Evolutionary conservation across 1,140 invertebrate genomes (phyloP).

Genomic region (Sycophila sp.): DNA sequence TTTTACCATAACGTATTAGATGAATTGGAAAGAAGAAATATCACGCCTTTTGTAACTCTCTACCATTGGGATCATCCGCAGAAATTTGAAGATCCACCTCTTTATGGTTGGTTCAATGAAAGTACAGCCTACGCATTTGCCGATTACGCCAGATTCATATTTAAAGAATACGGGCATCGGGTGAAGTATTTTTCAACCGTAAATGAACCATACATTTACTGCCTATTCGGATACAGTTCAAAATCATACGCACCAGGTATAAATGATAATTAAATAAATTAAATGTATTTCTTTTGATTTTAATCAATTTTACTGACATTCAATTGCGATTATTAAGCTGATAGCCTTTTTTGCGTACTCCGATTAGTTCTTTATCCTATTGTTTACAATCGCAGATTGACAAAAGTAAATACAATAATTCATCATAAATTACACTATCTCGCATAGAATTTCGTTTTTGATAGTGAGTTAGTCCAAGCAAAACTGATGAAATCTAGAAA

Average conservation of each 20-base stretch:
- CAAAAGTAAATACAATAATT: too few relatives aligned
- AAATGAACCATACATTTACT: slow-evolving; percentile 63
- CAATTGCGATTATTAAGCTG: too few relatives aligned
- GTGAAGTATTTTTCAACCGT: slow-evolving; percentile 64
- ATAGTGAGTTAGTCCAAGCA: too few relatives aligned
- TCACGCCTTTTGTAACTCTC: slow-evolving; percentile 66
- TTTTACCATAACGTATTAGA: slow-evolving; percentile 71
- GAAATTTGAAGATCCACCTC: slow-evolving; percentile 63
- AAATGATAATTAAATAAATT: neutral
- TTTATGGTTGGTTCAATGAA: slow-evolving; percentile 72
- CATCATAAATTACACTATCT: too few relatives aligned
- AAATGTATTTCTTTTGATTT: neutral
- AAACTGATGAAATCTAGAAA: too few relatives aligned
- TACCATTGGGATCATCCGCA: slow-evolving; percentile 70
- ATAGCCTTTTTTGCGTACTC: too few relatives aligned
- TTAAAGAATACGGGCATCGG: slow-evolving; percentile 59
- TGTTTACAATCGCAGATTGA: too few relatives aligned
- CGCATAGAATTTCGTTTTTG: too few relatives aligned
- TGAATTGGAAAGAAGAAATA: slow-evolving; percentile 65
- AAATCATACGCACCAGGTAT: slow-evolving; percentile 45
- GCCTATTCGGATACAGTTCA: slow-evolving; percentile 52
- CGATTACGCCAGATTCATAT: slow-evolving; percentile 67
- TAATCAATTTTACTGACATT: neutral
- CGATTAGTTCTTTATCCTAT: too few relatives aligned
- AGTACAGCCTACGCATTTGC: slow-evolving; percentile 68